Percentiles rank a stretch among this genome's conserved stretches.
phyloP scores from a whole-genome alignment of 2,113 vertebrate species.

The Mixornis gularis region DNA sequence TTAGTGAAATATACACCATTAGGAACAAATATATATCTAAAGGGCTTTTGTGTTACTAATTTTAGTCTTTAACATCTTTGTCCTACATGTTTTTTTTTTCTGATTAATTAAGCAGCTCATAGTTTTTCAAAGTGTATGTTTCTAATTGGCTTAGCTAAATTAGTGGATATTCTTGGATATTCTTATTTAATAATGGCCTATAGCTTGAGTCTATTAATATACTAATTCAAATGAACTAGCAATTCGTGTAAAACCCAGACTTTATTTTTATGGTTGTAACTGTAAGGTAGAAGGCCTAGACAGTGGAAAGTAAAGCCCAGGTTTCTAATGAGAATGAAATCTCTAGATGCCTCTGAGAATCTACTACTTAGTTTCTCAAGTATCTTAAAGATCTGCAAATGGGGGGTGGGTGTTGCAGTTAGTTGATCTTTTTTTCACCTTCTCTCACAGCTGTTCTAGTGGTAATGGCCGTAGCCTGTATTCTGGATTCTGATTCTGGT shows the following conservation, averaged over 20 bases:
- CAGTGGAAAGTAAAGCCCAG: background rate
- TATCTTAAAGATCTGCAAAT: background rate
- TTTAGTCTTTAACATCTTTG: background rate
- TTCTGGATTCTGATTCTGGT: background rate
- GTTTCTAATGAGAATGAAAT: background rate
- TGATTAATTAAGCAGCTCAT: background rate
- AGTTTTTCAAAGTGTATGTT: background rate
- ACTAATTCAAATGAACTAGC: background rate
- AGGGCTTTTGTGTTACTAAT: background rate
- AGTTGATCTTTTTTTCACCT: background rate
- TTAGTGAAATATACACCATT: background rate
- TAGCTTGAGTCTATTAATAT: background rate
- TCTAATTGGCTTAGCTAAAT: slow-evolving; percentile 15
- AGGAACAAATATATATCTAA: background rate
- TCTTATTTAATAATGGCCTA: slow-evolving; percentile 7
- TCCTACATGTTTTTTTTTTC: background rate
- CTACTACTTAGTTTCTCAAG: background rate
- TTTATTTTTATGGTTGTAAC: background rate
- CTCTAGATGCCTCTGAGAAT: background rate
- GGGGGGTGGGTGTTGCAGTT: background rate
- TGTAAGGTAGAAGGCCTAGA: background rate
- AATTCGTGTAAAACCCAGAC: background rate
- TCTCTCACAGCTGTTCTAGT: background rate
- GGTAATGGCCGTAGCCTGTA: background rate
- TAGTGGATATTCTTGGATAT: background rate